Conservation (phyloP, 1,140 invertebrate genomes). For the Drosophila pallidifrons region DNA sequence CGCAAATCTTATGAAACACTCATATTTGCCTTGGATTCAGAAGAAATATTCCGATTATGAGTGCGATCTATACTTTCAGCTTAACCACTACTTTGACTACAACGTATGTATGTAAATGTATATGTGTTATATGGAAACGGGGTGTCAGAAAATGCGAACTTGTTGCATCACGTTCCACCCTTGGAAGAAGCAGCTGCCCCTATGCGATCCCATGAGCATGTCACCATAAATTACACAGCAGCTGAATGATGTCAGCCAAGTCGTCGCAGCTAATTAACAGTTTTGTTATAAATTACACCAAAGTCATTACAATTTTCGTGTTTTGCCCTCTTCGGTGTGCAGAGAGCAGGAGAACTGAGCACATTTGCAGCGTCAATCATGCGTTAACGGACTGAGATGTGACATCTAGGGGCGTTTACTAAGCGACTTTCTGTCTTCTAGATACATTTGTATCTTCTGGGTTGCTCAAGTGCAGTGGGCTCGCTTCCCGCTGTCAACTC, state of each 20-base stretch:
- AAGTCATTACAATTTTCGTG: constrained; percentile 71
- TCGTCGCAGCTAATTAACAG: constrained; percentile 85
- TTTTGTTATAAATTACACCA: constrained; percentile 84
- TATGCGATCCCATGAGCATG: constrained; percentile 23
- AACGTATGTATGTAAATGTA: not conserved
- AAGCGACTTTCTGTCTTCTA: constrained; percentile 25
- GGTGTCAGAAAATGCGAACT: constrained; percentile 23
- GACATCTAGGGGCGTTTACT: constrained; percentile 61
- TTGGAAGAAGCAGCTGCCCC: constrained; percentile 34
- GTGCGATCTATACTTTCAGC: not conserved
- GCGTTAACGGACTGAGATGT: constrained; percentile 75
- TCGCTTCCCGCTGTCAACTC: constrained; percentile 63
- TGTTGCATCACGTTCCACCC: constrained; percentile 31
- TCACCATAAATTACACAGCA: constrained; percentile 69
- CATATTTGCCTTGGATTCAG: not conserved
- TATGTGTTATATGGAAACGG: not conserved
- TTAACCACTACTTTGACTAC: not conserved
- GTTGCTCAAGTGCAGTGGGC: constrained; percentile 41
- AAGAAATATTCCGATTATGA: not conserved
- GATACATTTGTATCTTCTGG: constrained; percentile 78
- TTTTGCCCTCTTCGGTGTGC: constrained; percentile 12
- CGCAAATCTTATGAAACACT: not conserved
- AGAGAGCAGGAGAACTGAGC: constrained; percentile 1
- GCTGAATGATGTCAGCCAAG: constrained; percentile 77
- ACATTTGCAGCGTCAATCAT: constrained; percentile 79